Base-by-base conservation (phyloP, 2,797 vertebrate species). In the Falco naumanni region DNA sequence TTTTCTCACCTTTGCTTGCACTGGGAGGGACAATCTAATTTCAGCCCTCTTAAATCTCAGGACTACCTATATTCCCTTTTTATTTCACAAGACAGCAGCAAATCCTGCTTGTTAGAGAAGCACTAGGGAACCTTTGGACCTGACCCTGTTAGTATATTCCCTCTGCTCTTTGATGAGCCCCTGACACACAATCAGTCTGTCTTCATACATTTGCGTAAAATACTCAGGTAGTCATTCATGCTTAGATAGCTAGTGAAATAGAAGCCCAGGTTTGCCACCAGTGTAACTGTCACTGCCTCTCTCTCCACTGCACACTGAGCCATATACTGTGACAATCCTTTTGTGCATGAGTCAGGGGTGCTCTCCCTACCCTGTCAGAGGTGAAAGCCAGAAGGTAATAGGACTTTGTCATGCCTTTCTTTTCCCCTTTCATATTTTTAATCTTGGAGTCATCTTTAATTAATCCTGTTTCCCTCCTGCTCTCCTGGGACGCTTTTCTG, bases 291-390 rank as follows among this genome's bases (percentile, higher is more conserved):
- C 12, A 20, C 21, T 56, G 10, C 3, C 18, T 54, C n/a, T 41
- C 48, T 60, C 15, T 39, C 13, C 10, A 41, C 15, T 48, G 28
- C 18, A 47, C 31, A 22, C 41, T 8, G 11, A 82, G 12, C 6
- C 13, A 2, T 21, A 83, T 15, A 7, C 10, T 8, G 26, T 16
- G 59, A 34, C 0, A 0, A 5, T 14, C 15, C 0, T 68, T 84
- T 41, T 61, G 8, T 34, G 18, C 4, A 1, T 39, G 11, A 43
- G 10, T 6, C 8, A 26, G 9, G 9, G 5, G 4, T 84, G 29
- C 5, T 48, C 13, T 82, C 20, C 25, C 26, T 45, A 0, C 6
- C 61, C 10, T 33, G 11, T 45, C 28, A 59, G 34, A 65, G 4
- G 4, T 56, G 39, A 83, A 83, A 87, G 37, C 39, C 9, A 87